Conservation (phyloP, 92 coral and sea anemone species). For the Parazoanthus atlanticus region DNA sequence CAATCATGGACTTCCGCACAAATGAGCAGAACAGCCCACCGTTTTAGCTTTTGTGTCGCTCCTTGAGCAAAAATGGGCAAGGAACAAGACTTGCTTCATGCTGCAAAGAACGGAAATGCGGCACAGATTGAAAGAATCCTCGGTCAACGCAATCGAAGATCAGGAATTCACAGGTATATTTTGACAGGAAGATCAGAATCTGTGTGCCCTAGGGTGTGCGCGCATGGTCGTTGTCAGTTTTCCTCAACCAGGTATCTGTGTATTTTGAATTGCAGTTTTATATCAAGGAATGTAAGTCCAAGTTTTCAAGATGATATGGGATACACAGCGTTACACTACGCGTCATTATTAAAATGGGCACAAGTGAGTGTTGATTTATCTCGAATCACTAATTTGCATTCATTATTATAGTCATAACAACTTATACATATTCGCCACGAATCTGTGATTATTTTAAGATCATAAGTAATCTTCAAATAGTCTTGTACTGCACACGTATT, state of each 20-base stretch:
- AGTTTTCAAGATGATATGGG: slow-evolving; percentile 98
- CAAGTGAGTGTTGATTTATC: slow-evolving; percentile 57
- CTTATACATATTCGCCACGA: neutral
- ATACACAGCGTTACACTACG: slow-evolving; percentile 88
- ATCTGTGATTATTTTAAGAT: neutral
- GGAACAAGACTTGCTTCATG: slow-evolving; percentile 93
- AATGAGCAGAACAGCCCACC: neutral
- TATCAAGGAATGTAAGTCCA: slow-evolving; percentile 76
- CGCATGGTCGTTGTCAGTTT: neutral
- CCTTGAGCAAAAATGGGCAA: slow-evolving; percentile 79
- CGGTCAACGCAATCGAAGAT: slow-evolving; percentile 79
- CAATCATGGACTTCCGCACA: slow-evolving; percentile 21
- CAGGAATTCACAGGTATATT: slow-evolving; percentile 84
- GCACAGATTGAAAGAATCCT: slow-evolving; percentile 93
- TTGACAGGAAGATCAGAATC: neutral
- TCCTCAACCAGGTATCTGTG: neutral
- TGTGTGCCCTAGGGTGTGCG: neutral
- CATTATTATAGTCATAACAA: neutral
- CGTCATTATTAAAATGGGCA: slow-evolving; percentile 89
- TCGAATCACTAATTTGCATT: neutral
- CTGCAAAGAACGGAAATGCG: slow-evolving; percentile 94
- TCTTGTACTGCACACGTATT: neutral
- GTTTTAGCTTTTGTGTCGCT: slow-evolving; percentile 10
- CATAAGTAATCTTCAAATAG: neutral
- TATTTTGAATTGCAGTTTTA: slow-evolving; percentile 61